Evolutionary conservation across 2,888 invertebrate genomes (phyloP).

Genomic region (Parnassius mnemosyne): DNA sequence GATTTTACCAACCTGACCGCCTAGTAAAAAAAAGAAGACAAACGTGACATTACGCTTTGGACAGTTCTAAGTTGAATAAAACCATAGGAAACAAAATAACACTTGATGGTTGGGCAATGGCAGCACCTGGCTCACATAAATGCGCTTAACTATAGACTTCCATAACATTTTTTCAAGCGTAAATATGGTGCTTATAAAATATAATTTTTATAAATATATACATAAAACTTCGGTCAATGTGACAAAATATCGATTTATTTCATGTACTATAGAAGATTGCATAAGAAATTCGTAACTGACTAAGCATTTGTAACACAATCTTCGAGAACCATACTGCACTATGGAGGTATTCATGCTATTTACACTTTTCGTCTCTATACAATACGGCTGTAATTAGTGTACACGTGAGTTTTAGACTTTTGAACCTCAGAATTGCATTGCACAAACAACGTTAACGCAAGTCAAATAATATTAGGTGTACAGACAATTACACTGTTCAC

Average conservation of each 20-base stretch:
- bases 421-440: conserved; percentile 13
- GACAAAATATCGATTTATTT: background rate
- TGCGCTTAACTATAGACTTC: too few species aligned
- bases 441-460: background rate
- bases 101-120: too few species aligned
- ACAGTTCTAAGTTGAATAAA: too few species aligned
- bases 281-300: conserved; percentile 6
- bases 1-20: too few species aligned
- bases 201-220: too few species aligned
- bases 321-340: background rate
- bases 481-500: background rate
- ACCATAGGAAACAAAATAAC: too few species aligned
- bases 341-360: background rate
- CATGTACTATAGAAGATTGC: background rate
- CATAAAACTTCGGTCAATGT: too few species aligned
- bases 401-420: conserved; percentile 10
- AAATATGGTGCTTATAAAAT: too few species aligned
- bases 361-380: conserved; percentile 1
- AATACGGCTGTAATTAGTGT: conserved; percentile 1
- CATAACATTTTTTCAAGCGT: too few species aligned
- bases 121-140: too few species aligned
- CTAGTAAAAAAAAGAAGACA: too few species aligned
- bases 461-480: conserved; percentile 4
- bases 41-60: too few species aligned
- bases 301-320: conserved; percentile 14